Evolutionary conservation across 2,113 vertebrate species (phyloP).

Genomic region (Colius striatus): DNA sequence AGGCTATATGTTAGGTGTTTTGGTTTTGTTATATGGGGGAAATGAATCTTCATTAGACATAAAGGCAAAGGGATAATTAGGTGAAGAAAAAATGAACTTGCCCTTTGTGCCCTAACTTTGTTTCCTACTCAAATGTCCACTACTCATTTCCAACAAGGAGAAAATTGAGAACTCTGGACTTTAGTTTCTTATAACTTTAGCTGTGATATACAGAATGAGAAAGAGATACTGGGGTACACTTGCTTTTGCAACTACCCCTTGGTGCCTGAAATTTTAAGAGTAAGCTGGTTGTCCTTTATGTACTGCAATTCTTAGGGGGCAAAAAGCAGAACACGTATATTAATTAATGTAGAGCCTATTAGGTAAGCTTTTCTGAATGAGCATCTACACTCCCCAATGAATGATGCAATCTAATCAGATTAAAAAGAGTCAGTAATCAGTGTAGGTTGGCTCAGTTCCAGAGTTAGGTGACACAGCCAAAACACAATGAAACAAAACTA

Average conservation of each 20-base stretch:
- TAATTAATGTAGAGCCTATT: background rate
- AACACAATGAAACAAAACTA: constrained; percentile 23
- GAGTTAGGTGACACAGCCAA: constrained; percentile 7
- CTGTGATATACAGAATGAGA: background rate
- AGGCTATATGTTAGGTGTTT: background rate
- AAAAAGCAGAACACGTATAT: constrained; percentile 11
- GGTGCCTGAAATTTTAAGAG: background rate
- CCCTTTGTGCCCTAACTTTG: background rate
- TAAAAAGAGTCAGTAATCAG: background rate
- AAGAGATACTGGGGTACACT: background rate
- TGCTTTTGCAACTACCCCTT: background rate
- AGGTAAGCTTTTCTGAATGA: constrained; percentile 37
- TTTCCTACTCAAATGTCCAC: background rate
- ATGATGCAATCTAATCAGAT: background rate
- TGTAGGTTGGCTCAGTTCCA: background rate
- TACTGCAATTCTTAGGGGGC: background rate
- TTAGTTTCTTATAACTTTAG: background rate
- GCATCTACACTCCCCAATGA: background rate
- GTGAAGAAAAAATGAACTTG: constrained; percentile 27
- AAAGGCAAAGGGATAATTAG: constrained; percentile 49
- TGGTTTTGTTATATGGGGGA: background rate
- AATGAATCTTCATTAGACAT: constrained; percentile 20
- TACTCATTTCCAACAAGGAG: background rate
- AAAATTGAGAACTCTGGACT: background rate
- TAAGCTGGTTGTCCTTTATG: background rate